phyloP scores from a whole-genome alignment of 1,140 invertebrate species.

The Calosoma granatense region DNA sequence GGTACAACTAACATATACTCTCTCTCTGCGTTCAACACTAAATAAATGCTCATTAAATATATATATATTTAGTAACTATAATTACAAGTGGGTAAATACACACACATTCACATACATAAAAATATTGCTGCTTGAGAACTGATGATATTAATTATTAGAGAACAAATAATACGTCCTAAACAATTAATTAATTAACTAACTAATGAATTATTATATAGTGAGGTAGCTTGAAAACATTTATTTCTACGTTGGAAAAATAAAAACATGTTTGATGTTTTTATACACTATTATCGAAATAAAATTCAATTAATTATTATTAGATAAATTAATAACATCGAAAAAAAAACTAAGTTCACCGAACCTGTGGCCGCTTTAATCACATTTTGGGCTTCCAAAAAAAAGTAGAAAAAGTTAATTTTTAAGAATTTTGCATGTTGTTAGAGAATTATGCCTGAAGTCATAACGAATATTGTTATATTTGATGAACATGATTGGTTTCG shows the following conservation, averaged over 20 bases:
- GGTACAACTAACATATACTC: no score
- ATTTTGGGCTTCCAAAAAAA: constrained; percentile 22
- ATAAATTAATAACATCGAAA: not conserved
- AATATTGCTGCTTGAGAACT: constrained; percentile 1
- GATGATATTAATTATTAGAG: no score
- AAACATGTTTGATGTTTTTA: no score
- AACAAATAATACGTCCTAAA: not conserved
- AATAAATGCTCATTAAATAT: not conserved
- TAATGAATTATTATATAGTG: not conserved
- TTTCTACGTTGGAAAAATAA: no score
- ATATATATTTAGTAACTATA: no score
- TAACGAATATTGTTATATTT: not conserved
- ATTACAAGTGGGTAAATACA: constrained; percentile 2
- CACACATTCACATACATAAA: not conserved
- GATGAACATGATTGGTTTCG: not conserved
- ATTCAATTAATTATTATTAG: not conserved
- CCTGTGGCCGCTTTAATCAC: constrained; percentile 20
- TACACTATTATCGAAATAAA: no score
- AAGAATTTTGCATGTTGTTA: constrained; percentile 1
- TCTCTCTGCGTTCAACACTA: no score
- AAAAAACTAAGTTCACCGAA: constrained; percentile 5
- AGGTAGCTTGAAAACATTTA: constrained; percentile 5
- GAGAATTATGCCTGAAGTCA: not conserved
- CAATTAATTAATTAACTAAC: not conserved
- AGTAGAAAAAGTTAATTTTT: constrained; percentile 11